Evolutionary conservation across 92 coral and sea anemone species (phyloP).

Genomic region (Galaxea fascicularis): DNA sequence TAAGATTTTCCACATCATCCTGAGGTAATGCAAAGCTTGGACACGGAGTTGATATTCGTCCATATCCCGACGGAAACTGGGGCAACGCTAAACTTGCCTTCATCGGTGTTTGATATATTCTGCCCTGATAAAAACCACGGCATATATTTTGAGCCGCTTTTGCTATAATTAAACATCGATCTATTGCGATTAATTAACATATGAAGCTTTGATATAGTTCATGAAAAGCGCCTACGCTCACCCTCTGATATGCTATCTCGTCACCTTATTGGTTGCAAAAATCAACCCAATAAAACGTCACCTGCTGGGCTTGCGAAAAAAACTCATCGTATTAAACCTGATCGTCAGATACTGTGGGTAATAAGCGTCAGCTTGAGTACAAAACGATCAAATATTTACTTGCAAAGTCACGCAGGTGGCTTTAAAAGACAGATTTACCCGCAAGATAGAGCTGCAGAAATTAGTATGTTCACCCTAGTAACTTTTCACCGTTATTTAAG

Average conservation of each 20-base stretch:
- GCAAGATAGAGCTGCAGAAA: neutral
- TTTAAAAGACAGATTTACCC: neutral
- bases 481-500: too few relatives aligned
- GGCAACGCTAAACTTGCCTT: conserved; percentile 22
- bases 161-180: neutral
- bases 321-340: neutral
- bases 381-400: conserved; percentile 33
- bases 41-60: neutral
- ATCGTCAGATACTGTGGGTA: neutral
- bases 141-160: neutral
- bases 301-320: conserved; percentile 15
- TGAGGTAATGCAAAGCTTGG: neutral
- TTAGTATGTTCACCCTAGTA: neutral
- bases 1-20: neutral
- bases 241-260: conserved; percentile 25
- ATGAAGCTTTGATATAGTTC: neutral
- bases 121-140: neutral
- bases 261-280: conserved; percentile 12
- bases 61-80: neutral
- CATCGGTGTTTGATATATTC: neutral
- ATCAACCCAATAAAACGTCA: neutral
- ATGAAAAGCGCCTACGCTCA: neutral
- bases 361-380: conserved; percentile 4
- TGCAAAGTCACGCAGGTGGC: conserved; percentile 19
- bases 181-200: neutral